phyloP scores from a whole-genome alignment of 2,797 vertebrate species.

The Crypturellus tataupa region DNA sequence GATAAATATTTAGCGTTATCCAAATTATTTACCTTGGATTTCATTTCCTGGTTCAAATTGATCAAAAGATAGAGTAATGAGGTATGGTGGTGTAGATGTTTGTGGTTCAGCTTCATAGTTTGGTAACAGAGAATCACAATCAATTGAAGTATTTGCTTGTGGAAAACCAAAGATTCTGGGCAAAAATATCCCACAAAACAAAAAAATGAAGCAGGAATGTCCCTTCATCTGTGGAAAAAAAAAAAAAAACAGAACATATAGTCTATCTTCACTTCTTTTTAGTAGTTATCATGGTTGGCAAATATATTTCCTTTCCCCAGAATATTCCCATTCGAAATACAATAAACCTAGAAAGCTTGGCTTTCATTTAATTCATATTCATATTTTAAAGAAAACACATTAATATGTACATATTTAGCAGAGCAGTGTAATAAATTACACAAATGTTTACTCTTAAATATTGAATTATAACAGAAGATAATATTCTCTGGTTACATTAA shows the following conservation, averaged over 20 bases:
- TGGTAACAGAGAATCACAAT: slow-evolving; percentile 74
- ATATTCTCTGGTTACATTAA: neutral
- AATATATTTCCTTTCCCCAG: neutral
- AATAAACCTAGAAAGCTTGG: neutral
- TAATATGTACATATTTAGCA: neutral
- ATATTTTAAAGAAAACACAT: neutral
- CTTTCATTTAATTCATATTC: neutral
- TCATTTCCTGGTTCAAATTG: slow-evolving; percentile 67
- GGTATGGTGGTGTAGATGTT: slow-evolving; percentile 58
- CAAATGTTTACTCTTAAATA: neutral
- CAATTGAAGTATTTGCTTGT: slow-evolving; percentile 62
- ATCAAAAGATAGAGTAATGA: slow-evolving; percentile 60
- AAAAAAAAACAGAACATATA: neutral
- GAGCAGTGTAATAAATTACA: neutral
- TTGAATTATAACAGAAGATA: neutral
- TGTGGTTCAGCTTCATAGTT: slow-evolving; percentile 65
- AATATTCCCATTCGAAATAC: neutral
- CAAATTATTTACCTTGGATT: slow-evolving; percentile 65
- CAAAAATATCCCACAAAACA: slow-evolving; percentile 67
- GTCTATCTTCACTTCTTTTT: neutral
- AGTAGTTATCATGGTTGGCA: neutral
- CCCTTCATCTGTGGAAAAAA: slow-evolving; percentile 47
- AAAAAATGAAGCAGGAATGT: slow-evolving; percentile 11
- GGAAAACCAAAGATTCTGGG: slow-evolving; percentile 56
- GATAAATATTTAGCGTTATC: neutral